Conservation (phyloP, 2,797 vertebrate species). For the Danio choprae region DNA sequence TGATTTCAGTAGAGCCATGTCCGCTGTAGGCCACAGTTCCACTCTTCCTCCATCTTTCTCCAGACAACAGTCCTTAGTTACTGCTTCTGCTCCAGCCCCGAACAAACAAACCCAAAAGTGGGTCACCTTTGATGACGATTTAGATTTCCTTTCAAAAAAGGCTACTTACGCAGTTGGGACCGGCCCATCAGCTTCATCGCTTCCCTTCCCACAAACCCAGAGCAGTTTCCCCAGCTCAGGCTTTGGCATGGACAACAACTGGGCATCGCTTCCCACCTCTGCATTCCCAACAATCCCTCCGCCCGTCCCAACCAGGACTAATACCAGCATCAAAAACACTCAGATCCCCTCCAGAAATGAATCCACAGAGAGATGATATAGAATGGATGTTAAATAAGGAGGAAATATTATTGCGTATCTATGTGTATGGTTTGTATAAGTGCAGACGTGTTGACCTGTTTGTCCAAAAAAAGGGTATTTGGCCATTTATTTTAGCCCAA, state of each 20-base stretch:
- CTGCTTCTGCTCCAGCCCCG: constrained; percentile 53
- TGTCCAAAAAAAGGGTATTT: constrained; percentile 56
- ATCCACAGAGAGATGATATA: constrained; percentile 83
- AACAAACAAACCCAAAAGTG: constrained; percentile 80
- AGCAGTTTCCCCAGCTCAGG: constrained; percentile 68
- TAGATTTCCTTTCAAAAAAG: constrained; percentile 65
- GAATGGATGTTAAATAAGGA: constrained; percentile 34
- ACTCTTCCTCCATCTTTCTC: constrained; percentile 64
- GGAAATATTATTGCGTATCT: constrained; percentile 44
- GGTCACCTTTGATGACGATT: constrained; percentile 93
- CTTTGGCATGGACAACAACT: constrained; percentile 76
- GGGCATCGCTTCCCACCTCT: constrained; percentile 73
- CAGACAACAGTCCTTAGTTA: constrained; percentile 48
- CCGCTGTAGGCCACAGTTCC: constrained; percentile 54
- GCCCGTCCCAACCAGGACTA: constrained; percentile 78
- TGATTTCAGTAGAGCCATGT: constrained; percentile 68
- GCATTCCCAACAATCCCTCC: constrained; percentile 78
- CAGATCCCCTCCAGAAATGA: constrained; percentile 70
- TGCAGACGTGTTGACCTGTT: constrained; percentile 63
- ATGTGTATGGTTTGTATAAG: constrained; percentile 68
- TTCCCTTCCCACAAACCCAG: constrained; percentile 64
- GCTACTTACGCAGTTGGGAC: constrained; percentile 51
- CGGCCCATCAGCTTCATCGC: constrained; percentile 55
- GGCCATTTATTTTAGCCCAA: constrained; percentile 49
- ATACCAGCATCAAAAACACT: constrained; percentile 72